phyloP scores from a whole-genome alignment of 2,888 invertebrate genomes.

The Lydus trimaculatus region DNA sequence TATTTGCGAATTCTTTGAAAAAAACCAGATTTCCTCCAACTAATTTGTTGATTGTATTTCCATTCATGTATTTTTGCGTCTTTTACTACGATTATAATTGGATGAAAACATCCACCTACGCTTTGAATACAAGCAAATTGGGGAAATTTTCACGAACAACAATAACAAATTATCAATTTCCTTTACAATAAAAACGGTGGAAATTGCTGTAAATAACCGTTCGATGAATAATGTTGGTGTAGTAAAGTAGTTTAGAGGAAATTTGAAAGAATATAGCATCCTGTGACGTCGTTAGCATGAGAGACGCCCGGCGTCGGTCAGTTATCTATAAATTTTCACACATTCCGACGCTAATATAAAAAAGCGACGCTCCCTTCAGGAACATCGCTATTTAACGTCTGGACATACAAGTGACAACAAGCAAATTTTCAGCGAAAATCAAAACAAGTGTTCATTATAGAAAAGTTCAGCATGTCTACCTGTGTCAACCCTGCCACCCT shows the following conservation, averaged over 20 bases:
- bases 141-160: neutral
- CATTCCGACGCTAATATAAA: constrained; percentile 49
- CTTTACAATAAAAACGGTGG: neutral
- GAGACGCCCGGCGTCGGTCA: constrained; percentile 50
- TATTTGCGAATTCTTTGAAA: neutral
- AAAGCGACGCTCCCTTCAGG: constrained; percentile 39
- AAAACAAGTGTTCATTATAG: neutral
- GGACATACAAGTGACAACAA: neutral
- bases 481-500: constrained; percentile 35
- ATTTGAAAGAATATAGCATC: constrained; percentile 39
- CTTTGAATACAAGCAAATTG: neutral
- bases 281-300: constrained; percentile 39
- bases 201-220: constrained; percentile 15
- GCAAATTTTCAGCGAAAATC: neutral
- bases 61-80: neutral
- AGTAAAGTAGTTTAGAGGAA: constrained; percentile 28
- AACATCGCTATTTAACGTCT: constrained; percentile 10
- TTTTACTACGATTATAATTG: neutral
- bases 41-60: neutral
- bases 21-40: neutral
- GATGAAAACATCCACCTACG: neutral
- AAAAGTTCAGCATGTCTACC: constrained; percentile 34
- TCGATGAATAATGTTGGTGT: constrained; percentile 28
- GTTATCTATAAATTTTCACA: constrained; percentile 52
- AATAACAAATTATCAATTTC: neutral